phyloP scores from a whole-genome alignment of 2,888 invertebrate genomes.

The Lamellibrachia satsuma region DNA sequence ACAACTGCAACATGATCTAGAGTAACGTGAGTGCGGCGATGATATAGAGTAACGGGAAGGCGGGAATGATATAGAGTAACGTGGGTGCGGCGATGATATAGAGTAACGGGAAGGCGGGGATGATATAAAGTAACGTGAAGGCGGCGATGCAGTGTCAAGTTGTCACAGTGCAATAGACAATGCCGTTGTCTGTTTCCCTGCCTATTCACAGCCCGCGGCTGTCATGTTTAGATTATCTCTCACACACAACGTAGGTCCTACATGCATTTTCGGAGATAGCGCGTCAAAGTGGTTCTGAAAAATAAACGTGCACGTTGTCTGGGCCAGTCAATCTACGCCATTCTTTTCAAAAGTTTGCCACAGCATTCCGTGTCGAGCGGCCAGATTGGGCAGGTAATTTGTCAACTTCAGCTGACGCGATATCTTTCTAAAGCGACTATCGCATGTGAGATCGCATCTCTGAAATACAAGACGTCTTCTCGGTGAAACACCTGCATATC shows the following conservation, averaged over 20 bases:
- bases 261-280: slow-evolving; percentile 9
- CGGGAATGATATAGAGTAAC: no score
- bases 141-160: not conserved
- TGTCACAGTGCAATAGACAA: no score
- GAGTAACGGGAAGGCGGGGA: not conserved
- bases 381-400: not conserved
- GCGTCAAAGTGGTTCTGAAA: not conserved
- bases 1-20: not conserved
- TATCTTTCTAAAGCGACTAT: slow-evolving; percentile 6
- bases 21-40: not conserved
- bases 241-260: not conserved
- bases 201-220: not conserved
- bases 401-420: not conserved
- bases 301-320: not conserved
- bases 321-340: not conserved
- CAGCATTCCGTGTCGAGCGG: not conserved
- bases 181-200: not conserved
- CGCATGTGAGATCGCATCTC: not conserved
- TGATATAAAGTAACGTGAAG: not conserved
- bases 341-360: not conserved
- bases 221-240: not conserved
- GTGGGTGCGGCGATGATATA: not conserved
- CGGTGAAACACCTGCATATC: not conserved
- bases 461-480: slow-evolving; percentile 13
- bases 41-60: not conserved